Evolutionary conservation across 1,140 invertebrate species (phyloP), one percentile per base, ranked within the genome.

Genomic region (Vanessa atalanta): DNA sequence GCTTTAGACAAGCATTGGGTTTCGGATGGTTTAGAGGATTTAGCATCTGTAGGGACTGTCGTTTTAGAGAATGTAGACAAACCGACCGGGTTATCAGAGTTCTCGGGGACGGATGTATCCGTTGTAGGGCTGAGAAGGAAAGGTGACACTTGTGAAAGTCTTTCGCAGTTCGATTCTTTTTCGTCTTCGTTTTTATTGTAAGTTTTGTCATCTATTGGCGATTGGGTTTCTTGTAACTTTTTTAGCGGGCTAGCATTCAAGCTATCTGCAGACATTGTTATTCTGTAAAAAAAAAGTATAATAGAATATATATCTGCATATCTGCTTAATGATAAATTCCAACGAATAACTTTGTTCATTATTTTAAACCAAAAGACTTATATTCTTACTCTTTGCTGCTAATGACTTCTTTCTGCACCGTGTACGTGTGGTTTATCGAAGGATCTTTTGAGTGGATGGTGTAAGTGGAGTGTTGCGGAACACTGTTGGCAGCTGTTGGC

Each of bases 1-100:
- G 94, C 94, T 81, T 94, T 94, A 11, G 93, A 91, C 70, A 94
- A 87, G 70, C 91, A 93, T 61, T 88, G 82, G 16, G 89, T 91
- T 80, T 93, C 91, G 14, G 90, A 91, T 16, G 88, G 90, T 70
- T 91, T 93, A 13, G 92, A 92, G 15, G 82, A 84, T 57, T 92
- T 91, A 7, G 90, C 83, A 73, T 93, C 92, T 0, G 93, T 93
- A 0, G 92, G 89, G 2, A 90, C 77, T 0, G 93, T 93, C 5
- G 90, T 86, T 73, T 89, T 89, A 14, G 91, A 93, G 31, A 90
- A 66, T 20, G 91, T 93, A 1, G 90, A 93, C 16, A 90, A 77
- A 15, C 90, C 89, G 0, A 88, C 83, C 15, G 81, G 73, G 65
- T 87, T 80, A 63, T 90, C 88, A 1, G 88, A 87, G 11, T 75